These are phyloP conservation scores for Heterocephalus glaber DNA, from an alignment of 2,113 vertebrate genomes.

Conservation along the genomic window DNA sequence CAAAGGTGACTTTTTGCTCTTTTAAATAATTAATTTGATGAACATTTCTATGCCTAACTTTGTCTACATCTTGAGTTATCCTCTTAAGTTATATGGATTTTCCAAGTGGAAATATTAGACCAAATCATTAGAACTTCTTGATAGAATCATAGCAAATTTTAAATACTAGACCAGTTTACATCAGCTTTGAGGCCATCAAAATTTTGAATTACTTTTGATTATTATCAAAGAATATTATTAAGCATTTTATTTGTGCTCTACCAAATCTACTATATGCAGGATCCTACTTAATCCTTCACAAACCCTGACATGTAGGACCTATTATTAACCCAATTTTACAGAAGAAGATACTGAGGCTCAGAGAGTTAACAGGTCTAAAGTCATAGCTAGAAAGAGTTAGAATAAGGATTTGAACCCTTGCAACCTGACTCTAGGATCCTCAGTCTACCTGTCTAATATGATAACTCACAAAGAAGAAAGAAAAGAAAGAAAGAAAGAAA, in stretches of 20 bases:
- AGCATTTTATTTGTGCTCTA: not conserved
- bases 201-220: conserved; percentile 25
- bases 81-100: not conserved
- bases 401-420: not conserved
- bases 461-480: no score
- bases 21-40: not conserved
- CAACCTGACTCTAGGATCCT: not conserved
- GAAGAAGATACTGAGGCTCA: not conserved
- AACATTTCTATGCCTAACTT: not conserved
- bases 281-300: not conserved
- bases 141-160: not conserved
- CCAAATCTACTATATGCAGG: not conserved
- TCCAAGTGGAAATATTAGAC: not conserved
- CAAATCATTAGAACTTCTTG: conserved; percentile 24
- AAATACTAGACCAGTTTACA: not conserved
- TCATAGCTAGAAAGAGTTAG: not conserved
- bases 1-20: not conserved
- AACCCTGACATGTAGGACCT: not conserved
- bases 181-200: not conserved
- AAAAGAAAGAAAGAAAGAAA: no score
- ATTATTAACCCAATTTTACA: not conserved
- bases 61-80: conserved; percentile 3
- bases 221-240: not conserved
- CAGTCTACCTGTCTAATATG: not conserved
- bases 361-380: not conserved